A percentile compares a stretch with the other conserved stretches of the same genome.
Evolutionary conservation across 1,140 invertebrate genomes (phyloP).

Genomic region (Caenorhabditis inopinata): DNA sequence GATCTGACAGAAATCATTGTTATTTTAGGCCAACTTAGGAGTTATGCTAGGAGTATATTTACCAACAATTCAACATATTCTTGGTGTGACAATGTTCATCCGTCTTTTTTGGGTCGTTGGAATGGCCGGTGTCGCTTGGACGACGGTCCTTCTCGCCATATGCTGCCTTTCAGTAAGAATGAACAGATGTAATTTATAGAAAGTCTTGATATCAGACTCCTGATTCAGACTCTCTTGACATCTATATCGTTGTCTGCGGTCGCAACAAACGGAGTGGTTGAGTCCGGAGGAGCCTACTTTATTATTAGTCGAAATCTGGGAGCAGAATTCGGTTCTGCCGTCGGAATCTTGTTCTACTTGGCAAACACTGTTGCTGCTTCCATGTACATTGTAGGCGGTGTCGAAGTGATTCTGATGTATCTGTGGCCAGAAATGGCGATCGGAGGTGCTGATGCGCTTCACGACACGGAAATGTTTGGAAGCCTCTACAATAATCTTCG

Average conservation of each 20-base stretch:
- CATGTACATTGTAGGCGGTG: constrained; percentile 94
- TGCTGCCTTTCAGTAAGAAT: constrained; percentile 61
- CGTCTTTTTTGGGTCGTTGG: constrained; percentile 64
- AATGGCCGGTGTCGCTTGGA: constrained; percentile 52
- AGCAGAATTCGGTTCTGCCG: constrained; percentile 95
- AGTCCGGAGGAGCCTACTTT: constrained; percentile 89
- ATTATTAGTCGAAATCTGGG: constrained; percentile 95
- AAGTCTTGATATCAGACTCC: background rate
- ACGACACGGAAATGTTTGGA: constrained; percentile 64
- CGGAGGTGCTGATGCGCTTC: constrained; percentile 67
- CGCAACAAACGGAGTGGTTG: constrained; percentile 97
- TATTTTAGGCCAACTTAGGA: constrained; percentile 61
- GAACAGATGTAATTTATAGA: background rate
- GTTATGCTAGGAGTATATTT: constrained; percentile 66
- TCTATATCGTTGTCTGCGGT: constrained; percentile 98
- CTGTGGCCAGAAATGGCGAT: constrained; percentile 68
- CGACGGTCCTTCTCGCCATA: constrained; percentile 52
- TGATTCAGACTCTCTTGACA: constrained; percentile 89
- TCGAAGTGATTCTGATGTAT: constrained; percentile 86
- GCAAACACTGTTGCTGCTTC: constrained; percentile 95
- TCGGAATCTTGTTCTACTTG: constrained; percentile 96
- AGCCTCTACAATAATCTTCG: constrained; percentile 64
- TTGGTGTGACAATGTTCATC: constrained; percentile 66
- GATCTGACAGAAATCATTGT: background rate
- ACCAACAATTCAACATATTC: constrained; percentile 66